These are phyloP conservation scores for Leuciscus idus DNA, from an alignment of 2,113 vertebrate genomes.

Conservation along the genomic window DNA sequence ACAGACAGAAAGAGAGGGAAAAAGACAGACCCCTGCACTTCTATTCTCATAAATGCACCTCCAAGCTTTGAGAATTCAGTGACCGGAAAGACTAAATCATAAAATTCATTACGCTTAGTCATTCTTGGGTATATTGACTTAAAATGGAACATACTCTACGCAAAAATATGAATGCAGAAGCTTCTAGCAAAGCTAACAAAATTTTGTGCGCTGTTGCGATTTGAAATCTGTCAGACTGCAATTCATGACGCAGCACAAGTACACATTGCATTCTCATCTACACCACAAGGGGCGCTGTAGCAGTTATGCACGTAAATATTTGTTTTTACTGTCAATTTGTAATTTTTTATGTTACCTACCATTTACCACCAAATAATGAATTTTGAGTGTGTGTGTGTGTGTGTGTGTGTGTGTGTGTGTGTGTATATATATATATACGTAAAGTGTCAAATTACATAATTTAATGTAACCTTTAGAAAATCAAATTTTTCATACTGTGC, in stretches of 20 bases:
- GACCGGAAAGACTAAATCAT: neutral
- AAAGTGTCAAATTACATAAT: no score
- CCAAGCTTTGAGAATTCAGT: neutral
- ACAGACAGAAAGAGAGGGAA: slow-evolving; percentile 1
- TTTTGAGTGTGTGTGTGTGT: no score
- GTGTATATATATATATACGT: no score
- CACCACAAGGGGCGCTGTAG: neutral
- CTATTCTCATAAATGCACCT: slow-evolving; percentile 10
- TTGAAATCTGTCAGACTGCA: neutral
- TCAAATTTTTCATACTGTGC: no score
- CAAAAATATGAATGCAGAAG: neutral
- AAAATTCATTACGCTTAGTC: neutral
- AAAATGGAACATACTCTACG: neutral
- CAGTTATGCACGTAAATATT: neutral
- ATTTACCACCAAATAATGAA: no score
- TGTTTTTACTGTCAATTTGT: no score
- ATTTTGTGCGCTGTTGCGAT: neutral
- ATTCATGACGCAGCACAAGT: neutral
- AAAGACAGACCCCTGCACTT: slow-evolving; percentile 14
- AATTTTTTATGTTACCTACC: no score
- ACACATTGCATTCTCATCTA: neutral
- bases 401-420: no score
- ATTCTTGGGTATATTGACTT: neutral
- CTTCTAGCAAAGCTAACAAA: neutral
- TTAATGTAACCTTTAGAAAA: no score